Base-by-base conservation (phyloP, 2,797 vertebrate genomes). In the Rhinophrynus dorsalis region DNA sequence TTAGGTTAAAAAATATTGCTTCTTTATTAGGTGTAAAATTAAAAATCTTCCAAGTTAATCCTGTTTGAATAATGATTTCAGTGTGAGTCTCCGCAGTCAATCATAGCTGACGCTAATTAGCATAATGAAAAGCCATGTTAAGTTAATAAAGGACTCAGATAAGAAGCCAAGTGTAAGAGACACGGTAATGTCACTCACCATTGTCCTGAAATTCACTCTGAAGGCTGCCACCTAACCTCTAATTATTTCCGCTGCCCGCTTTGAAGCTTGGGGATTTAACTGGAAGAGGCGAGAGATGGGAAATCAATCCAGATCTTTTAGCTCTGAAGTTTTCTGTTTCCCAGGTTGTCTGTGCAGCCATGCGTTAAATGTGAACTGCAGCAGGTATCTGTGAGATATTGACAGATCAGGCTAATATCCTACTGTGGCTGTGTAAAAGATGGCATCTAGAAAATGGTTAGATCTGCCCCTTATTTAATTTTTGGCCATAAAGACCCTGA, bases 291-390 rank as follows among this genome's bases (percentile, higher is more conserved):
- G 30, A 58, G 44, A 55, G 55, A 64, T 60, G 48, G 66, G 57
- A 68, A 65, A 59, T 67, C 63, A 57, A 54, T 40, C 30, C 44
- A 18, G 33, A 63, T 62, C 70, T 67, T 73, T 73, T 66, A 60
- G 23, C 38, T 66, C 62, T 67, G 70, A 73, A 67, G 70, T 73
- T 60, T 67, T 35, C 70, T 5, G 70, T 66, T 73, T 73, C 45
- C 62, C 47, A 67, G 67, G 51, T 54, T 73, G 62, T 66, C 52
- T 73, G 70, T 73, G 54, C 40, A 73, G 37, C 37, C 35, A 60
- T 52, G 70, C 70, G 9, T 52, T 67, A 73, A 73, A 73, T 73
- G 70, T 73, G 70, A 66, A 60, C 63, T 73, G 63, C 55, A 60
- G 55, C 37, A 73, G 62, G 62, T 67, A 63, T 60, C 55, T 73